Percentiles rank a stretch among this genome's conserved stretches.
Evolutionary conservation across 2,888 invertebrate species (phyloP).

Genomic region (Agonopterix subpropinquella): DNA sequence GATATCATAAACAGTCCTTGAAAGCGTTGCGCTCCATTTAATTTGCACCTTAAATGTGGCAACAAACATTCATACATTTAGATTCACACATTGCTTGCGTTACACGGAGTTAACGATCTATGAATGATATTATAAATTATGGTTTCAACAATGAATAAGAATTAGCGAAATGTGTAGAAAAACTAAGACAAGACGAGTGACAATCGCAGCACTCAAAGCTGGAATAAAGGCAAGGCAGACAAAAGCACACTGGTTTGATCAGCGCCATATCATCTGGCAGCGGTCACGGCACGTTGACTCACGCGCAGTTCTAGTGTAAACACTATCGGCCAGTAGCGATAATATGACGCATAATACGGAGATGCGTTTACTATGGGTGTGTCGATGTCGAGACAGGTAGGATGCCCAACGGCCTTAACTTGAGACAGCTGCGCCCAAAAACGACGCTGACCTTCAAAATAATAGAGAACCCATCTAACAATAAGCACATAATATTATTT

Average conservation of each 20-base stretch:
- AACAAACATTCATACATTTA: slow-evolving; percentile 32
- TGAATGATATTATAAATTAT: slow-evolving; percentile 19
- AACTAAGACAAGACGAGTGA: slow-evolving; percentile 5
- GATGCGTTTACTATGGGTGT: slow-evolving; percentile 37
- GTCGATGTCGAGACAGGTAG: slow-evolving; percentile 30
- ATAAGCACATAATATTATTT: too few species aligned
- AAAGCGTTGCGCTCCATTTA: slow-evolving; percentile 41
- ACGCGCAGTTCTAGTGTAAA: slow-evolving; percentile 59
- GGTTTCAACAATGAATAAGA: not conserved
- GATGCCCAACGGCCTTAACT: slow-evolving; percentile 28
- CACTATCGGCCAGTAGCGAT: slow-evolving; percentile 45
- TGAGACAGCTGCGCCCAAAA: slow-evolving; percentile 19
- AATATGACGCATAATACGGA: slow-evolving; percentile 53
- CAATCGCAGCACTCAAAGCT: slow-evolving; percentile 24
- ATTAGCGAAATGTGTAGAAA: slow-evolving; percentile 2
- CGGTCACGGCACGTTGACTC: slow-evolving; percentile 48
- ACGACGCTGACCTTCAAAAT: slow-evolving; percentile 15
- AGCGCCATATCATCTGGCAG: slow-evolving; percentile 52
- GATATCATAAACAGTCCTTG: slow-evolving; percentile 34
- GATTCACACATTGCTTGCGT: slow-evolving; percentile 26
- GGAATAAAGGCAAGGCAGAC: slow-evolving; percentile 29
- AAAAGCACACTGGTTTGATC: slow-evolving; percentile 42
- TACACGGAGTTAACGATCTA: slow-evolving; percentile 20
- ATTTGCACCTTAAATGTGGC: slow-evolving; percentile 18
- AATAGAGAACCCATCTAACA: slow-evolving; percentile 8